Base-by-base conservation (phyloP, 64 coral and sea anemone species). In the Actinia equina region DNA sequence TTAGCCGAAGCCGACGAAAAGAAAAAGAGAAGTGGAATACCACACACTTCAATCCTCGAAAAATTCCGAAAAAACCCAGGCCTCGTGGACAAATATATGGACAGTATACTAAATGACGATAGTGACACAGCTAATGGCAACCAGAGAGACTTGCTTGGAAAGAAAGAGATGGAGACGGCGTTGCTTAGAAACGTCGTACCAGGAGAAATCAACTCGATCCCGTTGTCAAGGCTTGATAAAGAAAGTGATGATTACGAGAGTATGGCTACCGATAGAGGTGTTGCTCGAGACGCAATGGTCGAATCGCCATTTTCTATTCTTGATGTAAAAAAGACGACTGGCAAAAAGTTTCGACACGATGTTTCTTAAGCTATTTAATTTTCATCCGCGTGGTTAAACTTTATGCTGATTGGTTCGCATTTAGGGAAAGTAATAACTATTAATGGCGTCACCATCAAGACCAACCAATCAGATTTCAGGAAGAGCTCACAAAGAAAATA, bases 231-330 rank as follows among this genome's bases (percentile, higher is more conserved):
- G 44, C 86, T 92, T 82, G 90, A 92, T 58, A 77, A 74, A 25
- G 90, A 92, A 43, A 87, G 86, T 30, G 90, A 92, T 14, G 90
- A 92, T n/a, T 85, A 87, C 54, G 90, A 92, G 41, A 56, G 55
- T 20, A 63, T 92, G 58, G 90, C 90, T 53, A 92, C 84, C 22
- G 90, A 92, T 56, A 86, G 43, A 57, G 90, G 90, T 18, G 81
- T 92, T 70, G 80, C 85, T 15, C 74, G 85, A 44, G 90, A 92
- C 52, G 90, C 90, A 7, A 46, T 92, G 45, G 85, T 92, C 2
- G 90, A 92, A 18, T 92, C 90, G 14, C 90, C 90, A 3, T 87
- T 92, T 54, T 92, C 90, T 4, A 76, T 80, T 23, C 60, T 92
- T 55, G 90, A 92, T 56, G 52, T 87, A 17, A 86, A 92, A 77